phyloP scores from a whole-genome alignment of 1,140 invertebrate genomes.

The Odontomachus brunneus region DNA sequence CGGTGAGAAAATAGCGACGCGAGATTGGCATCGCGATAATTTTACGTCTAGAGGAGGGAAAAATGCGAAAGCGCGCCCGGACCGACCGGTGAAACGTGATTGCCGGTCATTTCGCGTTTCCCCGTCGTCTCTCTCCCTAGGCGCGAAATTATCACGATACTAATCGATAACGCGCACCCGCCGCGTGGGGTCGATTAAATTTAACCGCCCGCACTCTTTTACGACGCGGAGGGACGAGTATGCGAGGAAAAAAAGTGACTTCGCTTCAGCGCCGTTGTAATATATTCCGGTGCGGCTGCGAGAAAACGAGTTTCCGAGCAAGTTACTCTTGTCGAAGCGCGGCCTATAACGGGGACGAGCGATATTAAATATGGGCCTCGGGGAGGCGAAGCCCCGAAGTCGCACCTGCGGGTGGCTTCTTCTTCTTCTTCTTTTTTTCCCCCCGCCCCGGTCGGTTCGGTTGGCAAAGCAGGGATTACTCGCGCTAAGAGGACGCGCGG shows the following conservation, averaged over 20 bases:
- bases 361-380: constrained; percentile 72
- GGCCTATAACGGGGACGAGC: constrained; percentile 55
- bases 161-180: constrained; percentile 52
- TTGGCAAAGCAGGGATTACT: constrained; percentile 84
- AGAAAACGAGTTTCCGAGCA: constrained; percentile 58
- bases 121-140: not conserved
- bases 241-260: constrained; percentile 19
- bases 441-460: constrained; percentile 63
- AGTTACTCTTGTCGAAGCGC: constrained; percentile 52
- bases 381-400: constrained; percentile 78
- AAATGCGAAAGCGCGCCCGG: too few species aligned
- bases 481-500: constrained; percentile 81
- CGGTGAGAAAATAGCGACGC: constrained; percentile 10
- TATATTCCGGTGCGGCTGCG: not conserved
- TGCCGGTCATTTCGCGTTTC: constrained; percentile 1
- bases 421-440: constrained; percentile 63
- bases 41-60: too few species aligned
- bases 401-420: constrained; percentile 82
- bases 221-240: not conserved
- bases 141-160: constrained; percentile 48
- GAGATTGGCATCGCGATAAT: too few species aligned
- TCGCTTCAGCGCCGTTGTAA: constrained; percentile 4
- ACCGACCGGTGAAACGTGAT: too few species aligned
- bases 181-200: constrained; percentile 47
- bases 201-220: constrained; percentile 27